Evolutionary conservation across 2,113 vertebrate species (phyloP).

Genomic region (Lipotes vexillifer): DNA sequence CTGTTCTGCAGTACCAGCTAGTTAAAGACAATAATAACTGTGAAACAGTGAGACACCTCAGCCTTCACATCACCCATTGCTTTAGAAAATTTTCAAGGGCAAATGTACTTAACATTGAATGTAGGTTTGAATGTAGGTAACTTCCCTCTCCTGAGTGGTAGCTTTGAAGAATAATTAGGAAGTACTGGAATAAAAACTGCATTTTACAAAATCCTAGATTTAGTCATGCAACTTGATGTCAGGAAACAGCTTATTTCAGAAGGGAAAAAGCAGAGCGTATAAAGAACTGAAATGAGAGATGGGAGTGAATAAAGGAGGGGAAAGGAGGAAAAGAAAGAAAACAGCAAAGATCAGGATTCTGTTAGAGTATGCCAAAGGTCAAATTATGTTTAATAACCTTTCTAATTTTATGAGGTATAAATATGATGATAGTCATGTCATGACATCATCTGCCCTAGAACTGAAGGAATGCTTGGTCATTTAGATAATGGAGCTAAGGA

Average conservation of each 20-base stretch:
- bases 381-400: constrained; percentile 74
- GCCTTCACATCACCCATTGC: background rate
- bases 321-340: constrained; percentile 4
- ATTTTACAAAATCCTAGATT: constrained; percentile 12
- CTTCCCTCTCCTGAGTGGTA: background rate
- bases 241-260: background rate
- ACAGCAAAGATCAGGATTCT: constrained; percentile 45
- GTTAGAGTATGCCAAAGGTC: constrained; percentile 50
- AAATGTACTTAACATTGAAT: constrained; percentile 48
- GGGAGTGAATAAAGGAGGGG: background rate
- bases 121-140: constrained; percentile 22
- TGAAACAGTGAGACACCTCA: background rate
- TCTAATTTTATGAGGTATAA: constrained; percentile 69
- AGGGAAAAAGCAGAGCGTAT: background rate
- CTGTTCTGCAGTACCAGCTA: background rate
- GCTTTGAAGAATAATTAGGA: constrained; percentile 17
- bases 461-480: constrained; percentile 62
- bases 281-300: background rate
- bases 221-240: background rate
- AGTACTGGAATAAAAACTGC: background rate
- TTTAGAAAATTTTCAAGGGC: constrained; percentile 58
- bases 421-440: constrained; percentile 66
- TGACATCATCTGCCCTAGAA: constrained; percentile 63
- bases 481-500: constrained; percentile 61
- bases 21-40: constrained; percentile 19